These are phyloP conservation scores for Pipistrellus pygmaeus DNA, from an alignment of 2,797 vertebrate species.

Conservation along the genomic window DNA sequence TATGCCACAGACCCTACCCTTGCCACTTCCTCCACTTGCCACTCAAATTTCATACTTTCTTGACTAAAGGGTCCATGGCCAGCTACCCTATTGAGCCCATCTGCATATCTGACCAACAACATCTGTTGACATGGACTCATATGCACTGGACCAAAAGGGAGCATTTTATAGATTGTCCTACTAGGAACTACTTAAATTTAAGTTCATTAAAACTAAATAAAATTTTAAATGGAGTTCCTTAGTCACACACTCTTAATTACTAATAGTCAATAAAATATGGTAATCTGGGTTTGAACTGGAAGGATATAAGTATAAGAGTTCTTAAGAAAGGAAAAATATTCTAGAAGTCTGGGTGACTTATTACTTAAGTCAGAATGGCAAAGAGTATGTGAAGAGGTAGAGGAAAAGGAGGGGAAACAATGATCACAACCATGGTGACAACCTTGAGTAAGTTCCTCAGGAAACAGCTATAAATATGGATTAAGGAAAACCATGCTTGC, in stretches of 20 bases:
- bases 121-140: neutral
- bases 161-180: neutral
- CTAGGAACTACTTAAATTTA: neutral
- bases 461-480: neutral
- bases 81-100: neutral
- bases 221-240: constrained; percentile 5
- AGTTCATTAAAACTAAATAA: constrained; percentile 36
- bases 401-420: neutral
- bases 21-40: neutral
- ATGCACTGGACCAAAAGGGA: neutral
- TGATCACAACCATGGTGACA: neutral
- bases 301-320: neutral
- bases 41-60: neutral
- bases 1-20: neutral
- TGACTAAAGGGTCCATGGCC: neutral
- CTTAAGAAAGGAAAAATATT: neutral
- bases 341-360: neutral
- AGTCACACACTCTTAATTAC: constrained; percentile 40
- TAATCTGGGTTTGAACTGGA: neutral
- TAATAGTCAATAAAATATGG: constrained; percentile 39
- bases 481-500: neutral
- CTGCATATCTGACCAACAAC: neutral
- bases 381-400: neutral
- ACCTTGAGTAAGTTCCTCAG: neutral
- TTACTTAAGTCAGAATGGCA: neutral